phyloP scores from a whole-genome alignment of 2,888 invertebrate genomes.

The Drosophila neotestacea region DNA sequence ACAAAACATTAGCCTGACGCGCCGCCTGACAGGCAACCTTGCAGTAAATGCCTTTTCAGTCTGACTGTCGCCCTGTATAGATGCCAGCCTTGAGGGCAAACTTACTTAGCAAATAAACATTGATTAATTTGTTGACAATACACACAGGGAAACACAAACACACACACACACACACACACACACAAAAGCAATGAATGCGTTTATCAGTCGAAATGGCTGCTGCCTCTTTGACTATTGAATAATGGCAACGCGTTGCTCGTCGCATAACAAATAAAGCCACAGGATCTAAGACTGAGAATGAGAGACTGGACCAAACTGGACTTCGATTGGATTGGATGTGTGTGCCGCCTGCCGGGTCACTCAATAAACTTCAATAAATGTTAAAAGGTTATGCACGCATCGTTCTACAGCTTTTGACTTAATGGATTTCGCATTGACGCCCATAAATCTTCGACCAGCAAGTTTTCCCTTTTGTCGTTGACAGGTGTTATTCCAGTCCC shows the following conservation, averaged over 20 bases:
- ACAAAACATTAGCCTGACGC: constrained; percentile 68
- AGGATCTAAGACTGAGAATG: constrained; percentile 25
- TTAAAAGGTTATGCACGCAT: constrained; percentile 77
- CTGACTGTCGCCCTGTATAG: constrained; percentile 43
- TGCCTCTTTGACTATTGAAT: constrained; percentile 70
- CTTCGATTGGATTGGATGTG: neutral
- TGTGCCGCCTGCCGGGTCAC: constrained; percentile 37
- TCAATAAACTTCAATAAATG: constrained; percentile 79
- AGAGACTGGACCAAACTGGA: constrained; percentile 10
- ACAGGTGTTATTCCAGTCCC: constrained; percentile 55
- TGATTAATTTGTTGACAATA: constrained; percentile 84
- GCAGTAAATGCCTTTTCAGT: constrained; percentile 20
- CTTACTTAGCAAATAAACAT: constrained; percentile 83
- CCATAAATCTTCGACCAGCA: constrained; percentile 69
- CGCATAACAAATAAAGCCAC: constrained; percentile 67
- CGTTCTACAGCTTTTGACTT: constrained; percentile 64
- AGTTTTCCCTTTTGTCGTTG: constrained; percentile 48
- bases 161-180: constrained; percentile 23
- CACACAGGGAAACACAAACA: constrained; percentile 46
- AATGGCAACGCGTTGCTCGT: constrained; percentile 60
- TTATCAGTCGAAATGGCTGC: constrained; percentile 45
- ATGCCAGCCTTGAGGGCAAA: constrained; percentile 70
- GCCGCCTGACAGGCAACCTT: constrained; percentile 29
- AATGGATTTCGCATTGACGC: constrained; percentile 75
- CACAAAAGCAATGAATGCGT: constrained; percentile 35